A percentile compares a stretch with the other conserved stretches of the same genome.
phyloP scores from a whole-genome alignment of 2,797 vertebrate species.

The Gymnodraco acuticeps region DNA sequence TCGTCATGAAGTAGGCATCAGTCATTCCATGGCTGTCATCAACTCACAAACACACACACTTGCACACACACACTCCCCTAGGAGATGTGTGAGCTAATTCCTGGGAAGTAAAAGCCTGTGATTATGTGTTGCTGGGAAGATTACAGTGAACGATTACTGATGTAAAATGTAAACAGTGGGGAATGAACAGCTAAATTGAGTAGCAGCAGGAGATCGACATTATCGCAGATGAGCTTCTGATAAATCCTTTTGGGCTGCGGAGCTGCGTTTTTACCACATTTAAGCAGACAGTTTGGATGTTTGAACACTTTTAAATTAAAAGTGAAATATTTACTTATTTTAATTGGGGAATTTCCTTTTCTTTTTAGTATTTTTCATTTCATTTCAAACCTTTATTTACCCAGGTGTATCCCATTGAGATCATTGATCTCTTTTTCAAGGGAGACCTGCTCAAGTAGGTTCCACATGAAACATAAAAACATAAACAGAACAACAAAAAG shows the following conservation, averaged over 20 bases:
- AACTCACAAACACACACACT: constrained; percentile 13
- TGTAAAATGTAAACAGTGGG: constrained; percentile 66
- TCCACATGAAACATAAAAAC: no score
- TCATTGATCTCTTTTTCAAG: no score
- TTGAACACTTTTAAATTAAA: background rate
- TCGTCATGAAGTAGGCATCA: constrained; percentile 61
- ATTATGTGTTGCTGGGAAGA: constrained; percentile 76
- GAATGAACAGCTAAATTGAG: constrained; percentile 49
- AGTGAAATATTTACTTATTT: background rate
- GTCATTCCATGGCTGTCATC: constrained; percentile 50
- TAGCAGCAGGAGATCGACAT: constrained; percentile 58
- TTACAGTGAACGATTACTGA: constrained; percentile 77
- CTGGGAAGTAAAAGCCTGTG: constrained; percentile 66
- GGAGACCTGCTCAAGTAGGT: no score
- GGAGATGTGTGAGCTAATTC: constrained; percentile 70
- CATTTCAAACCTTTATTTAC: no score
- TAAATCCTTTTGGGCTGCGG: background rate
- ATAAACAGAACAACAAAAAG: no score
- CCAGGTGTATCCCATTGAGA: no score
- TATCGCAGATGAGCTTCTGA: constrained; percentile 38
- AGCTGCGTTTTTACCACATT: constrained; percentile 19
- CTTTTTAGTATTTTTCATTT: background rate
- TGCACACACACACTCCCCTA: constrained; percentile 37
- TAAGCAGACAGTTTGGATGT: background rate
- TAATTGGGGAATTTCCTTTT: background rate